Percentiles rank a stretch among this genome's conserved stretches.
Conservation (phyloP, 2,797 vertebrate species). For the Phataginus tricuspis region DNA sequence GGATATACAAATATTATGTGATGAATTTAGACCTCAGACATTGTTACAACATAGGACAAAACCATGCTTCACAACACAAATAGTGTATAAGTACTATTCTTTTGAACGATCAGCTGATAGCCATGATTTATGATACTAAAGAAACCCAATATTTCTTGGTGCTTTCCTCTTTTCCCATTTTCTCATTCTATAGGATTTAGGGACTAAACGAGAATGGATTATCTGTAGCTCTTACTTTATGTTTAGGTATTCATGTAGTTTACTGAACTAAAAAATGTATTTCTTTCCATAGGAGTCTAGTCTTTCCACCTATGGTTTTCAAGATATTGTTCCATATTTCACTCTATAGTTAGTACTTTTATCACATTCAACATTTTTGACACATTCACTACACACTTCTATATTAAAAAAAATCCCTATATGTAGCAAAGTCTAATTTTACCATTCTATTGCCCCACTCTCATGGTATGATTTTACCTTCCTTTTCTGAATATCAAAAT, state of each 20-base stretch:
- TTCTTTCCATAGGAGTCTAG: background rate
- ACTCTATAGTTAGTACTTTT: background rate
- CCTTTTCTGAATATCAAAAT: background rate
- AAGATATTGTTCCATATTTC: background rate
- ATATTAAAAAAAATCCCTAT: background rate
- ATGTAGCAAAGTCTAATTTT: background rate
- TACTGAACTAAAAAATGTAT: background rate
- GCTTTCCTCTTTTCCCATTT: background rate
- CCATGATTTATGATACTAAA: background rate
- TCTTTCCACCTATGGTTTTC: background rate
- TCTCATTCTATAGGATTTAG: background rate
- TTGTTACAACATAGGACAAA: background rate
- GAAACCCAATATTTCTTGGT: background rate
- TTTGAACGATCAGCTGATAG: background rate
- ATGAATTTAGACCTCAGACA: background rate
- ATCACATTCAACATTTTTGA: background rate
- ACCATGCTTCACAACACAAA: background rate
- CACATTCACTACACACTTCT: background rate
- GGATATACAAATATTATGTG: background rate
- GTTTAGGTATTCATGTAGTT: background rate
- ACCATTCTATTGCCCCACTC: background rate
- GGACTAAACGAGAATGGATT: background rate
- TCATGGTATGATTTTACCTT: background rate
- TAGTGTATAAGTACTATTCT: background rate
- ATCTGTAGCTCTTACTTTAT: background rate